Conservation (phyloP, 2,797 vertebrate genomes). For the Sorex maritimensis region DNA sequence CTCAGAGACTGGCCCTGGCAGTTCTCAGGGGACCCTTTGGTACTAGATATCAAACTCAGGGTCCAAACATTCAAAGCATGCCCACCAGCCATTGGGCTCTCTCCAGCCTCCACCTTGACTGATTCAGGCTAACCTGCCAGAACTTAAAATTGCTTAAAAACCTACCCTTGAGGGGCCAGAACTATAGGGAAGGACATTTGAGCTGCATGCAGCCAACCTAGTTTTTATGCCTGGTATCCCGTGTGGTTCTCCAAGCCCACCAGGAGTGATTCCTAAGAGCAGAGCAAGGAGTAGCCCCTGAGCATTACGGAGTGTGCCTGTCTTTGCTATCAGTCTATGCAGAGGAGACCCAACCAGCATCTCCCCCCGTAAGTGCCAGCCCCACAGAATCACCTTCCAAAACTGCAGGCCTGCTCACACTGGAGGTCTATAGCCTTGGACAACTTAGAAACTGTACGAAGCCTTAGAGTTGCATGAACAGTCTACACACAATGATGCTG, state of each 20-base stretch:
- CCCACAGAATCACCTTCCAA: neutral
- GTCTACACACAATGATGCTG: neutral
- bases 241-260: too few relatives aligned
- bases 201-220: too few relatives aligned
- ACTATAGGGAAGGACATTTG: neutral
- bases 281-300: too few relatives aligned
- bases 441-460: neutral
- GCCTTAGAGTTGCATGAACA: neutral
- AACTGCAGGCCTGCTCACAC: neutral
- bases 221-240: too few relatives aligned
- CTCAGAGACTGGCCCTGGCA: too few relatives aligned
- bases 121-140: neutral
- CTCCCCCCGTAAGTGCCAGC: neutral
- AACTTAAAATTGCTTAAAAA: slow-evolving; percentile 47
- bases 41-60: too few relatives aligned
- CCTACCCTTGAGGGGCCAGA: neutral
- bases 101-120: too few relatives aligned
- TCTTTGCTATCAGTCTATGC: slow-evolving; percentile 44
- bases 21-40: too few relatives aligned
- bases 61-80: too few relatives aligned
- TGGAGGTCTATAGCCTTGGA: neutral
- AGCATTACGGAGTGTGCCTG: too few relatives aligned
- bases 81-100: too few relatives aligned
- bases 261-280: too few relatives aligned
- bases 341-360: neutral